These are phyloP conservation scores for Odontamblyopus rebecca DNA, from an alignment of 2,797 vertebrate species.

Conservation along the genomic window DNA sequence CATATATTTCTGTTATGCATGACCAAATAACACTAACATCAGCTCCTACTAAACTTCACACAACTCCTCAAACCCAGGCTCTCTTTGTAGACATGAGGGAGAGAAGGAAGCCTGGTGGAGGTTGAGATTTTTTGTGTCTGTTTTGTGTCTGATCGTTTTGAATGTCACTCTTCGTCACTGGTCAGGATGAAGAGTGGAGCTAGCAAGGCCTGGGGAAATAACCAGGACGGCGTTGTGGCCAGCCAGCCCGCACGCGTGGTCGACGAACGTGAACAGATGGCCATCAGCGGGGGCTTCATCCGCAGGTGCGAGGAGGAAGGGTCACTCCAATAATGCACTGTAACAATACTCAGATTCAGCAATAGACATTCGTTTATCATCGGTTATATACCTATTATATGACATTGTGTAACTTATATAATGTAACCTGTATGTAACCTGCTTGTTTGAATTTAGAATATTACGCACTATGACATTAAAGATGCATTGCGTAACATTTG, in stretches of 20 bases:
- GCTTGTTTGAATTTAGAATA: too few species aligned
- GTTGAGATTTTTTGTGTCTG: constrained; percentile 11
- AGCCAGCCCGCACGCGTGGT: constrained; percentile 97
- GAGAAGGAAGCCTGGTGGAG: constrained; percentile 51
- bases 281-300: constrained; percentile 99
- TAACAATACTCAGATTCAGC: constrained; percentile 52
- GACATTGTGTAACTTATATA: too few species aligned
- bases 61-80: constrained; percentile 53
- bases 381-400: too few species aligned
- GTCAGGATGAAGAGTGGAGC: constrained; percentile 96
- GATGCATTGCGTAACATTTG: too few species aligned
- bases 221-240: constrained; percentile 98
- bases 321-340: constrained; percentile 26
- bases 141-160: constrained; percentile 17
- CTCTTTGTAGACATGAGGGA: constrained; percentile 44
- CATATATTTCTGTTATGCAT: constrained; percentile 74
- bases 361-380: background rate
- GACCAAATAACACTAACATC: constrained; percentile 61
- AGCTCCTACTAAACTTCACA: constrained; percentile 26
- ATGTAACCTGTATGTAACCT: too few species aligned
- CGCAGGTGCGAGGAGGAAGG: constrained; percentile 99
- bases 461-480: too few species aligned
- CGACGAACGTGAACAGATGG: constrained; percentile 99
- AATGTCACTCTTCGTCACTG: constrained; percentile 36
- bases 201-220: constrained; percentile 95